Evolutionary conservation across 2,113 vertebrate genomes (phyloP).

Genomic region (Sylvicapra grimmia): DNA sequence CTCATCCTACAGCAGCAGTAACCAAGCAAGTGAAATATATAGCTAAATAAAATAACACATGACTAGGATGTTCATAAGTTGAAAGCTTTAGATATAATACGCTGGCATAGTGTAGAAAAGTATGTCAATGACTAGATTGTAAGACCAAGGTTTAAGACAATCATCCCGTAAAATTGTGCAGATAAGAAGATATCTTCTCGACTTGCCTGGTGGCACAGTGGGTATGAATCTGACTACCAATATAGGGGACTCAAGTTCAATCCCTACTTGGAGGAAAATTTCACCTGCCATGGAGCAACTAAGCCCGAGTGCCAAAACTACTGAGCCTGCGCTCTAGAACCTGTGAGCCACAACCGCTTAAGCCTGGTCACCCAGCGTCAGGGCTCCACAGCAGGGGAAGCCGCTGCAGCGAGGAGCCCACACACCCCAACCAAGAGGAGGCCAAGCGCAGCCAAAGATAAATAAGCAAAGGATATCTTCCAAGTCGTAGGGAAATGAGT

Average conservation of each 20-base stretch:
- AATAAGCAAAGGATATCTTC: not conserved
- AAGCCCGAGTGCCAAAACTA: not conserved
- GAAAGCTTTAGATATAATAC: not conserved
- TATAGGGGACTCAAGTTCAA: not conserved
- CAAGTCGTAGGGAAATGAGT: not conserved
- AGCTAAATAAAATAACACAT: too few species aligned
- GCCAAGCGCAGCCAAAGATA: not conserved
- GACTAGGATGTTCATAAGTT: not conserved
- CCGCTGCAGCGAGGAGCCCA: not conserved
- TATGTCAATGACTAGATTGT: not conserved
- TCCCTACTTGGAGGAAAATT: not conserved
- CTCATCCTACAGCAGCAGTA: too few species aligned
- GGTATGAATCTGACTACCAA: not conserved
- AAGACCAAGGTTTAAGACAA: not conserved
- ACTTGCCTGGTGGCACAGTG: not conserved
- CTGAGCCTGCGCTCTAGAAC: not conserved
- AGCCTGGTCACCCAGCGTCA: not conserved
- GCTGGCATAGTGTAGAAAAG: not conserved
- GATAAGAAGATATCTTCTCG: not conserved
- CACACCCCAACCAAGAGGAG: not conserved
- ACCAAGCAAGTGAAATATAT: too few species aligned
- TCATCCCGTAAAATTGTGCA: not conserved
- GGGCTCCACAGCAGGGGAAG: not conserved
- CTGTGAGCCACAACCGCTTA: fast-evolving
- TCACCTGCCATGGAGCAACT: not conserved